phyloP scores from a whole-genome alignment of 92 coral and sea anemone species.

The Palythoa caribaeorum region DNA sequence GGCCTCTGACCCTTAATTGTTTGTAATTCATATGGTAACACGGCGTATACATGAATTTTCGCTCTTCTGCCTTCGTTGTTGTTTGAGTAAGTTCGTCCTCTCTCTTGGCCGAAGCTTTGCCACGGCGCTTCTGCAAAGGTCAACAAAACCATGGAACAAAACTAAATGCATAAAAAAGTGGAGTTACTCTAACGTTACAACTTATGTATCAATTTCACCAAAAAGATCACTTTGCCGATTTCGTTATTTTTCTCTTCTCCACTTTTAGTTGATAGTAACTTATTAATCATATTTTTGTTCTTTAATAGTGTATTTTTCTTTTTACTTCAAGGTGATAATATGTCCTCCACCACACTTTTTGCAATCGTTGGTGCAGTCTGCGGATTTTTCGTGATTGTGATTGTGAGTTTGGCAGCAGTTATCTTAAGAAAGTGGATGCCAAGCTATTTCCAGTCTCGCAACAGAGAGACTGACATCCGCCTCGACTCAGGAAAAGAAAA shows the following conservation, averaged over 20 bases:
- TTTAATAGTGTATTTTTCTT: not conserved
- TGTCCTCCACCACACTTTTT: not conserved
- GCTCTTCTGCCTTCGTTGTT: too few relatives aligned
- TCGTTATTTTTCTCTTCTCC: not conserved
- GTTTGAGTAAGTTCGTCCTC: too few relatives aligned
- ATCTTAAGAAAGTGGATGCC: not conserved
- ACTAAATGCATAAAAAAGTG: too few relatives aligned
- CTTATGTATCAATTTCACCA: not conserved
- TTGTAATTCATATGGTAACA: too few relatives aligned
- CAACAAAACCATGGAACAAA: too few relatives aligned
- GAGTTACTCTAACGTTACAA: too few relatives aligned
- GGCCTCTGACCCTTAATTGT: too few relatives aligned
- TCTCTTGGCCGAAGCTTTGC: too few relatives aligned
- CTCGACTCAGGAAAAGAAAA: not conserved
- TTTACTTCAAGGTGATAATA: not conserved
- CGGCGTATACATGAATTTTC: too few relatives aligned
- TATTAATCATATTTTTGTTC: not conserved
- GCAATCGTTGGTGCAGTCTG: not conserved
- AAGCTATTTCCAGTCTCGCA: conserved; percentile 4
- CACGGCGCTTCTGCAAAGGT: too few relatives aligned
- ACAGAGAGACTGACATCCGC: conserved; percentile 1
- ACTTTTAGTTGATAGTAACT: too few relatives aligned
- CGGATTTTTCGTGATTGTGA: not conserved
- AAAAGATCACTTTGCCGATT: not conserved
- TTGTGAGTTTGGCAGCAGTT: not conserved